Conservation (phyloP, 2,888 invertebrate species). For the Dendrolimus pini region DNA sequence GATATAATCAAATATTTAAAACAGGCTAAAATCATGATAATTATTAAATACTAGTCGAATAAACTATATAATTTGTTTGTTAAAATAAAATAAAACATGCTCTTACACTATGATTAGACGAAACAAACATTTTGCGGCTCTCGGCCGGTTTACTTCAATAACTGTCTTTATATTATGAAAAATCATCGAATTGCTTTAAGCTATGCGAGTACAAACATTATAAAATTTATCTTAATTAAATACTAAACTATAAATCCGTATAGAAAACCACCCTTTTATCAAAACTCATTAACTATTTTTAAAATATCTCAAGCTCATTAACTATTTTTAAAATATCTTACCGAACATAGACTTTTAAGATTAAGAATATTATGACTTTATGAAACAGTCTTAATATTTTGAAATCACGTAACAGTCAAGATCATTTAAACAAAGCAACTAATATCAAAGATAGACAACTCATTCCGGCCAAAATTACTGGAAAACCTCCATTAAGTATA, state of each 20-base stretch:
- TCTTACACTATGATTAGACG: slow-evolving; percentile 40
- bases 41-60: slow-evolving; percentile 36
- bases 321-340: too few species aligned
- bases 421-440: too few species aligned
- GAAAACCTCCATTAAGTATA: too few species aligned
- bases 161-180: slow-evolving; percentile 54
- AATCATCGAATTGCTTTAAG: slow-evolving; percentile 65
- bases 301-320: too few species aligned
- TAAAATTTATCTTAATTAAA: too few species aligned
- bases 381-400: too few species aligned
- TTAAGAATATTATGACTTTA: too few species aligned
- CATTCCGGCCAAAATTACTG: too few species aligned
- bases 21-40: slow-evolving; percentile 30
- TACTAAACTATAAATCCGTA: slow-evolving; percentile 34
- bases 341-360: too few species aligned
- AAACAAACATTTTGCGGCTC: slow-evolving; percentile 28
- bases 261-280: slow-evolving; percentile 22
- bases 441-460: too few species aligned
- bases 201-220: slow-evolving; percentile 22
- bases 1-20: slow-evolving; percentile 64
- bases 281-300: too few species aligned
- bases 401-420: too few species aligned
- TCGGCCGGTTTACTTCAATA: slow-evolving; percentile 67
- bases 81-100: slow-evolving; percentile 72
- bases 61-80: slow-evolving; percentile 27